Evolutionary conservation across 2,113 vertebrate genomes (phyloP), one percentile per base, ranked within the genome.

Genomic region (Tylochromis polylepis): DNA sequence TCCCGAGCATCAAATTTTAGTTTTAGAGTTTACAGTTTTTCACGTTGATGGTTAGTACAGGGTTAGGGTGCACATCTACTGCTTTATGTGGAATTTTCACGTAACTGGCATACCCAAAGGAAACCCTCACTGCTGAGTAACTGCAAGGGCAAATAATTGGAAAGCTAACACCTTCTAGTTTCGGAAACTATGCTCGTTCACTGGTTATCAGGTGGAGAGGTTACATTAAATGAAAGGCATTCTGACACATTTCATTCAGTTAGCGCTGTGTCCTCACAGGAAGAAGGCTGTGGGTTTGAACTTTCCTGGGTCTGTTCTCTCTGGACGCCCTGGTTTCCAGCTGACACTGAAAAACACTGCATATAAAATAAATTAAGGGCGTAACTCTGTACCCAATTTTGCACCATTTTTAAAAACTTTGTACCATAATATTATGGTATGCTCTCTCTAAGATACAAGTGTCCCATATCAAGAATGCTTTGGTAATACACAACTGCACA

Each of bases 21-120:
- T 49, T 15, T 49, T 3, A 16, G 46, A 49, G 16, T 49, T 16
- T 15, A 49, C n/a, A 15, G 70, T 9, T 49, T 75, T 72, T 49
- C 22, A 2, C 27, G 41, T 46, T 46, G 67, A 0, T 0, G 15
- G 43, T 29, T 11, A 51, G 16, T 0, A 20, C 0, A 3, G 1
- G 24, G 10, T 75, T 20, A 75, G 0, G 16, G 10, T 12, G 10
- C 22, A 75, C 70, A 75, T 49, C 10, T 49, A 31, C 43, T 29
- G 15, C 15, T 72, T 46, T 27, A 24, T 46, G 14, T 27, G 14
- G 14, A 11, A 72, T 0, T 46, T 27, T 16, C 67, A 46, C 24
- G 9, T 41, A 1, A 24, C 22, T 75, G 41, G 2, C 16, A 7
- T 11, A 29, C 24, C 10, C 70, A 31, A 49, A 75, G 43, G 43